Conservation (phyloP, 2,113 vertebrate species). For the Mungos mungo region DNA sequence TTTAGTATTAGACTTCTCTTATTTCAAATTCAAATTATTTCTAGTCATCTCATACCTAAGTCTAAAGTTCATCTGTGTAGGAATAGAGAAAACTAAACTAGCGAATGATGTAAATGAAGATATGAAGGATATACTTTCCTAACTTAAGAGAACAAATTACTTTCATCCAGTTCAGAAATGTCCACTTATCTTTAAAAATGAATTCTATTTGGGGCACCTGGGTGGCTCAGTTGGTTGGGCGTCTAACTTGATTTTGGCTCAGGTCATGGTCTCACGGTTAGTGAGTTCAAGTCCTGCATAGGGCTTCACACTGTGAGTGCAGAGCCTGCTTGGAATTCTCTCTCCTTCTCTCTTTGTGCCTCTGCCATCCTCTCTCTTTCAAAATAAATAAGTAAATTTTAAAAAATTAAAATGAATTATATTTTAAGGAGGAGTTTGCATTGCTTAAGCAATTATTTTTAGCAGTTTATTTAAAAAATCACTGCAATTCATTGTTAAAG, state of each 20-base stretch:
- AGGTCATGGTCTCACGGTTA: no score
- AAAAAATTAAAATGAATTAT: neutral
- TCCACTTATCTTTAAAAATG: neutral
- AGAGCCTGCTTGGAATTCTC: no score
- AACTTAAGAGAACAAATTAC: neutral
- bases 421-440: neutral
- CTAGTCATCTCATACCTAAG: neutral
- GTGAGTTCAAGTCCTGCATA: no score
- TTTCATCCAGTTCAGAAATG: slow-evolving; percentile 23
- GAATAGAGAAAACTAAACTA: neutral
- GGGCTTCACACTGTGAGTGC: no score
- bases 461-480: slow-evolving; percentile 36
- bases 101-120: neutral
- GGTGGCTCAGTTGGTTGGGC: no score
- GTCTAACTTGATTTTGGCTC: no score
- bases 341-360: no score
- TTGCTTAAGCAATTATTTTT: neutral
- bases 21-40: slow-evolving; percentile 34
- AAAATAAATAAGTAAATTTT: no score
- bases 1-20: neutral
- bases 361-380: no score
- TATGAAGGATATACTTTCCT: neutral
- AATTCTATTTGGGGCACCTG: neutral
- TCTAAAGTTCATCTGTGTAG: neutral
- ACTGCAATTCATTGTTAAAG: neutral